Evolutionary conservation across 2,113 vertebrate genomes (phyloP).

Genomic region (Thinocorus orbignyianus): DNA sequence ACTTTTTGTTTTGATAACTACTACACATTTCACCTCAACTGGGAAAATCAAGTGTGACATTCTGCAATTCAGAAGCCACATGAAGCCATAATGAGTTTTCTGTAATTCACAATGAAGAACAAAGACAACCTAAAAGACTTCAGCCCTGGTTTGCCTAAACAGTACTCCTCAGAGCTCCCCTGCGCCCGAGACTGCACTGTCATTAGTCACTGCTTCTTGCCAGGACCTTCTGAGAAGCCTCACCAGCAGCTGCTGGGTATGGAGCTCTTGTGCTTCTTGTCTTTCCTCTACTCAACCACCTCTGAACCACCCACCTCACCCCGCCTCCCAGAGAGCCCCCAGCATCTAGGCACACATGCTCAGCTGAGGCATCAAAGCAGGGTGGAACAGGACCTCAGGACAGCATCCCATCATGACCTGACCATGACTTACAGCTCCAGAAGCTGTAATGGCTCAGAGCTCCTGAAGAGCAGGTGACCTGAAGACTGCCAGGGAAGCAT

Average conservation of each 20-base stretch:
- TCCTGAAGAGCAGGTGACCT: no score
- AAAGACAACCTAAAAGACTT: constrained; percentile 22
- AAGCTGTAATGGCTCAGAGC: not conserved
- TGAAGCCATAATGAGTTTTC: not conserved
- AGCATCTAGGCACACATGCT: fast-evolving
- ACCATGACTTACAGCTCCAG: not conserved
- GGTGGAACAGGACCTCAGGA: not conserved
- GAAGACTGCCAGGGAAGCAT: not conserved
- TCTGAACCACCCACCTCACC: not conserved
- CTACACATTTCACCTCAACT: not conserved
- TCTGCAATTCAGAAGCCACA: constrained; percentile 34
- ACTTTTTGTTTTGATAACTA: not conserved
- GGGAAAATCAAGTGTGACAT: not conserved
- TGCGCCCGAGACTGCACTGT: not conserved
- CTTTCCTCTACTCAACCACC: not conserved
- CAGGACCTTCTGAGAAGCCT: not conserved
- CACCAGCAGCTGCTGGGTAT: not conserved
- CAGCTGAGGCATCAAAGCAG: not conserved
- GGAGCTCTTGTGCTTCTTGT: fast-evolving
- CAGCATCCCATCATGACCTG: no score
- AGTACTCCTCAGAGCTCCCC: constrained; percentile 23
- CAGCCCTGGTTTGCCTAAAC: not conserved
- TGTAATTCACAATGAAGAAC: constrained; percentile 18
- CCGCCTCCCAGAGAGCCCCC: fast-evolving
- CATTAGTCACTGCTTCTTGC: not conserved